Evolutionary conservation across 1,140 invertebrate genomes (phyloP).

Genomic region (Rhagoletis pomonella): DNA sequence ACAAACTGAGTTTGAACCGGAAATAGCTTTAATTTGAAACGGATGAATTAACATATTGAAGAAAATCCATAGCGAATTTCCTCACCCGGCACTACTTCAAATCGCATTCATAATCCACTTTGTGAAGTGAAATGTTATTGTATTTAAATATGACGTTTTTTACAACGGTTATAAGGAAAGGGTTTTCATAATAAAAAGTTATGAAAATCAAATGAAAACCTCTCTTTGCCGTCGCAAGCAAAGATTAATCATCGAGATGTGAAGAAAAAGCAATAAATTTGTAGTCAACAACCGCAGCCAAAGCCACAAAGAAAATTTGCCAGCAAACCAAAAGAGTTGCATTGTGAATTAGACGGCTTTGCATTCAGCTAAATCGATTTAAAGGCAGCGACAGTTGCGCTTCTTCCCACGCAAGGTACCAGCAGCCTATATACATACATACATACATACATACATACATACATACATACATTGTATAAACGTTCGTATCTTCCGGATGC

Average conservation of each 20-base stretch:
- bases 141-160: conserved; percentile 30
- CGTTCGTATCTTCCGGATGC: conserved; percentile 1
- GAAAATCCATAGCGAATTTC: too few relatives aligned
- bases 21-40: conserved; percentile 11
- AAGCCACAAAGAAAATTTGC: neutral
- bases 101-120: neutral
- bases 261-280: neutral
- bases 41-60: conserved; percentile 10
- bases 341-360: neutral
- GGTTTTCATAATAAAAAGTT: neutral
- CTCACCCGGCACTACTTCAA: too few relatives aligned
- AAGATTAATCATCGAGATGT: neutral
- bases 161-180: neutral
- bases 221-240: neutral
- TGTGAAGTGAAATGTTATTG: conserved; percentile 4
- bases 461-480: too few relatives aligned
- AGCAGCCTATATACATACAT: neutral
- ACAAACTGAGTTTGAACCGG: neutral
- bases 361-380: neutral
- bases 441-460: neutral
- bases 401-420: conserved; percentile 40
- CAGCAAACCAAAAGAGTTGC: neutral
- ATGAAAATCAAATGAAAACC: neutral
- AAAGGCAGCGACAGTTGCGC: conserved; percentile 1
- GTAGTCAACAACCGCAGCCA: neutral